A percentile compares a stretch with the other conserved stretches of the same genome.
Conservation (phyloP, 2,113 vertebrate genomes). For the Bubalus kerabau region DNA sequence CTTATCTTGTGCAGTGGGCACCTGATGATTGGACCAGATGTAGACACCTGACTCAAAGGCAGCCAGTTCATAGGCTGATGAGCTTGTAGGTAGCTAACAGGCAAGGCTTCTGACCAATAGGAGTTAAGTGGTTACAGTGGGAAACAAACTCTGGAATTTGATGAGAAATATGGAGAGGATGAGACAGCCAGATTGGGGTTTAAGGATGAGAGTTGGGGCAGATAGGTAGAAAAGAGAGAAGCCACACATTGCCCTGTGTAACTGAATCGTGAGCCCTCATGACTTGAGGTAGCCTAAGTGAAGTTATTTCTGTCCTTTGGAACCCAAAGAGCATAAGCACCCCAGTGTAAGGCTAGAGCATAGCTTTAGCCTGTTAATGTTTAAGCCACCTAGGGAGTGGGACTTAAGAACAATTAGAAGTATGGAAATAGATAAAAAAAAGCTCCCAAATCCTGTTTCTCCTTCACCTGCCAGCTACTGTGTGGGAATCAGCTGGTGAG, state of each 20-base stretch:
- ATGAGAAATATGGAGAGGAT: not conserved
- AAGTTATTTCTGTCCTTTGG: conserved; percentile 42
- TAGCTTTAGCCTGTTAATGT: not conserved
- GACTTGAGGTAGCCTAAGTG: not conserved
- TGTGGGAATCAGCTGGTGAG: not conserved
- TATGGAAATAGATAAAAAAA: conserved; percentile 15
- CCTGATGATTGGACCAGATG: not conserved
- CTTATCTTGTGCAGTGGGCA: not conserved
- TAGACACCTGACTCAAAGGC: not conserved
- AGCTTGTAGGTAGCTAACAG: not conserved
- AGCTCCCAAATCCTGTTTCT: not conserved
- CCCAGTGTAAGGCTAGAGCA: not conserved
- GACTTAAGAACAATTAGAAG: conserved; percentile 46
- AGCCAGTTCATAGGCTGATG: not conserved
- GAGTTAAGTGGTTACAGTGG: not conserved
- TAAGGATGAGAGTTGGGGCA: not conserved
- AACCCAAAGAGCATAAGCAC: conserved; percentile 16
- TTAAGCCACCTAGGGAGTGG: not conserved
- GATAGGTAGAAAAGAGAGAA: not conserved
- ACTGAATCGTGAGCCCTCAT: not conserved
- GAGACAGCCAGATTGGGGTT: not conserved
- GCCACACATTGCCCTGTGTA: not conserved
- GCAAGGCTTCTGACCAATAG: not conserved
- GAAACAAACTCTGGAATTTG: not conserved
- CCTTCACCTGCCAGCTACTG: not conserved